Base-by-base conservation (phyloP, 1,140 invertebrate species). In the Tetramorium alpestre region DNA sequence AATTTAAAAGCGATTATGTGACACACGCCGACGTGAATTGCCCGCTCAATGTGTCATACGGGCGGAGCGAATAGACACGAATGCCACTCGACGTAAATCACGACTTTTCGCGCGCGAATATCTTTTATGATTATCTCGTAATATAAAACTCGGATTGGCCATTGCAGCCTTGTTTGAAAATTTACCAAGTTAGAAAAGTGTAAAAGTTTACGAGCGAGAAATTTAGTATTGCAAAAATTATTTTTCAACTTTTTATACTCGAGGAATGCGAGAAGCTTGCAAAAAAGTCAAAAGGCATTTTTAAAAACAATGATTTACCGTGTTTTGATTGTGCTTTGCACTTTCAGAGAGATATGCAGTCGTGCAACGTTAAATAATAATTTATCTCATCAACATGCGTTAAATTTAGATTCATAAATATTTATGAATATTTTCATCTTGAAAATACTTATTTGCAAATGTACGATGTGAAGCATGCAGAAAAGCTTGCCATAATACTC, bases 1-100 rank as follows among this genome's bases (percentile, higher is more conserved):
- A 91, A 90, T 89, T 89, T 89, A 65, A 86, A 89, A 89, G 85
- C 75, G 77, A 89, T 90, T 89, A 77, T 85, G 77, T 87, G 67
- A 82, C 67, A 82, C 80, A 22, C 64, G 65, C 33, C 65, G 67
- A 47, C 51, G 38, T 72, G 51, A 82, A 82, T 60, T 58, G 38
- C 10, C 41, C 10, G 51, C 67, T 56, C 64, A 28, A 60, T 38
- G 65, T 70, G 49, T 70, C 65, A 67, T 25, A 49, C 8, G 6
- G 16, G 11, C 16, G 22, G n/a, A 62, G 41, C 49, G 58, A 75
- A 75, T 47, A 44, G 56, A 28, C 54, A 4, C 25, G 38, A 54
- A 25, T 25, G 33, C 16, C 38, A 25, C 38, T 25, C 33, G 16
- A 60, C 8, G n/a, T 47, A 56, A 47, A 54, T 49, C 44, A 72